Evolutionary conservation across 2,888 invertebrate genomes (phyloP).

Genomic region (Melolontha melolontha): DNA sequence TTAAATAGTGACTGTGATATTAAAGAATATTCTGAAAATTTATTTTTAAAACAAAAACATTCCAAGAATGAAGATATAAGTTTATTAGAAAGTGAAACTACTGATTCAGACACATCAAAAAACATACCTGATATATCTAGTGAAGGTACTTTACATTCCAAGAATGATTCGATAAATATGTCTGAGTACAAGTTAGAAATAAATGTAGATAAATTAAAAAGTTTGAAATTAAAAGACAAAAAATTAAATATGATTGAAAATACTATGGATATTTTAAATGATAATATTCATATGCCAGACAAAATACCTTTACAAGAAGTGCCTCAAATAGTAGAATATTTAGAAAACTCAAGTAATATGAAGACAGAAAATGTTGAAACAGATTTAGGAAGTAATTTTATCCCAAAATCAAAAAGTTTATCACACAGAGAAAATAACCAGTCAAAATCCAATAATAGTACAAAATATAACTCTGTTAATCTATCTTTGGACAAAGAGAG

Average conservation of each 20-base stretch:
- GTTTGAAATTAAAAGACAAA: conserved; percentile 44
- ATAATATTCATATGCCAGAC: conserved; percentile 6
- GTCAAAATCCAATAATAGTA: not conserved
- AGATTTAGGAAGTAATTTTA: conserved; percentile 3
- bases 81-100: conserved; percentile 49
- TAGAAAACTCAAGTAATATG: not conserved
- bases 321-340: conserved; percentile 22
- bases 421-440: not conserved
- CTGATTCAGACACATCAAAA: conserved; percentile 64
- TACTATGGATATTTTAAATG: conserved; percentile 13
- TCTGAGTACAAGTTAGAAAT: conserved; percentile 44
- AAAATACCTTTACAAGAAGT: conserved; percentile 19
- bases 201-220: conserved; percentile 47
- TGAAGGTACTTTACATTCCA: conserved; percentile 52
- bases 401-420: not conserved
- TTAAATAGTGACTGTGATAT: conserved; percentile 43
- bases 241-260: conserved; percentile 14
- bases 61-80: conserved; percentile 19
- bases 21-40: conserved; percentile 19
- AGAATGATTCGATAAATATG: conserved; percentile 8
- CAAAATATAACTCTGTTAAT: not conserved
- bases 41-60: conserved; percentile 23
- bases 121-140: conserved; percentile 64
- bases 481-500: not conserved
- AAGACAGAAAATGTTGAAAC: conserved; percentile 5